Evolutionary conservation across 2,797 vertebrate genomes (phyloP), one percentile per base, ranked within the genome.

Genomic region (Pogonophryne albipinna): DNA sequence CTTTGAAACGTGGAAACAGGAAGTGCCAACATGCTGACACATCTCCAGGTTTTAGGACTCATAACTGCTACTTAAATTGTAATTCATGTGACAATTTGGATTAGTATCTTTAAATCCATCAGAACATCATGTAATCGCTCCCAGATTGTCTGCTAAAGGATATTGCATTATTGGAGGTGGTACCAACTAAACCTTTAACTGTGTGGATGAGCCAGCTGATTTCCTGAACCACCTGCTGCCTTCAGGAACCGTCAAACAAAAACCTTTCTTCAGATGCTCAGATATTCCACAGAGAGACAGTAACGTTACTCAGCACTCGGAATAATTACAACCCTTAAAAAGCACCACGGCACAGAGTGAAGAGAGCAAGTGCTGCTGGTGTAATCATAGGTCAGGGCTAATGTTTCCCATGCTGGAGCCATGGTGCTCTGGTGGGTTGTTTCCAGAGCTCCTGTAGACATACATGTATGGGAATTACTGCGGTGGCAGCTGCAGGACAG

Each of bases 401-500:
- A 80, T 75, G 82, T 91, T 90, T 89, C 89, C 85, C 88, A 80
- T 61, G 77, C 83, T 47, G 69, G 69, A 77, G 82, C 72, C 83
- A 79, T 44, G 70, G 20, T 20, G 59, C 70, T 73, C 72, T 46
- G 74, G 82, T 83, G 89, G 89, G 89, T 86, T 85, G 92, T 90
- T 89, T 93, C 89, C 90, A 91, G 74, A 79, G 83, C 77, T 81
- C 72, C 84, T 75, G 65, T 60, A 76, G 83, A 88, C 83, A 74
- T 85, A 85, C 85, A 89, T 83, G 90, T 80, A 83, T 78, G 82
- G 80, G 89, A 90, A 89, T 93, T 89, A 92, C 74, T 83, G 70
- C 5, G 71, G 89, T 53, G 76, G 91, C 95, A 95, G 94, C 94
- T 95, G 94, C 93, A 85, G 58, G 88, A 83, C 85, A 90, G 80